Conservation (phyloP, 2,797 vertebrate genomes). For the Ictinia mississippiensis region DNA sequence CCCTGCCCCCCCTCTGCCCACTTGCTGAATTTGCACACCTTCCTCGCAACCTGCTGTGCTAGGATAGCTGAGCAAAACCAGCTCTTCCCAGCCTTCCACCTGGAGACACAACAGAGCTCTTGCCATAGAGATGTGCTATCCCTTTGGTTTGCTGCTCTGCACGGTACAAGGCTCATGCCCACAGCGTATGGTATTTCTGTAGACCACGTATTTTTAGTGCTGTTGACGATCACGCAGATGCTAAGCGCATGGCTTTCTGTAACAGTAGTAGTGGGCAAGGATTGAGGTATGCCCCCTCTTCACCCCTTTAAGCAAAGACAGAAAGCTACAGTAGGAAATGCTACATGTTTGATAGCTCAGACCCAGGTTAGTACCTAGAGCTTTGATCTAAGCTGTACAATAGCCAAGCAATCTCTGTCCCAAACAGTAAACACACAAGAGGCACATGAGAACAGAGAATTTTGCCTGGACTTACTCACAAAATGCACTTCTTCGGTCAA, state of each 20-base stretch:
- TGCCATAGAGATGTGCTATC: not conserved
- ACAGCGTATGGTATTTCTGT: not conserved
- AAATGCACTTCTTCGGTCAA: not conserved
- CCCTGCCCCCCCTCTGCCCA: not conserved
- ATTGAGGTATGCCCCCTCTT: rapidly evolving
- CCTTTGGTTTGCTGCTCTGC: not conserved
- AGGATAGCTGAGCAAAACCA: not conserved
- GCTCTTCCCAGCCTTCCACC: too few species aligned
- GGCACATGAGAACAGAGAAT: not conserved
- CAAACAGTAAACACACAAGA: not conserved
- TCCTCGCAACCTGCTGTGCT: not conserved
- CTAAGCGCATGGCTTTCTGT: not conserved
- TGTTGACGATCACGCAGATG: not conserved
- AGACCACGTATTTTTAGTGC: not conserved
- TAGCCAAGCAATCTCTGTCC: not conserved
- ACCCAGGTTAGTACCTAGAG: not conserved
- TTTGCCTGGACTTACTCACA: not conserved
- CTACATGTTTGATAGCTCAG: not conserved
- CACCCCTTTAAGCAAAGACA: too few species aligned
- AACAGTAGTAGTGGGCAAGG: not conserved
- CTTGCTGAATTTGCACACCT: not conserved
- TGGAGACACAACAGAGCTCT: not conserved
- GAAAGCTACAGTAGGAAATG: too few species aligned
- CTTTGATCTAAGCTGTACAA: not conserved
- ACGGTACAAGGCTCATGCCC: not conserved